A percentile compares a stretch with the other conserved stretches of the same genome.
Evolutionary conservation across 2,797 vertebrate genomes (phyloP).

Genomic region (Cossypha polioptera): DNA sequence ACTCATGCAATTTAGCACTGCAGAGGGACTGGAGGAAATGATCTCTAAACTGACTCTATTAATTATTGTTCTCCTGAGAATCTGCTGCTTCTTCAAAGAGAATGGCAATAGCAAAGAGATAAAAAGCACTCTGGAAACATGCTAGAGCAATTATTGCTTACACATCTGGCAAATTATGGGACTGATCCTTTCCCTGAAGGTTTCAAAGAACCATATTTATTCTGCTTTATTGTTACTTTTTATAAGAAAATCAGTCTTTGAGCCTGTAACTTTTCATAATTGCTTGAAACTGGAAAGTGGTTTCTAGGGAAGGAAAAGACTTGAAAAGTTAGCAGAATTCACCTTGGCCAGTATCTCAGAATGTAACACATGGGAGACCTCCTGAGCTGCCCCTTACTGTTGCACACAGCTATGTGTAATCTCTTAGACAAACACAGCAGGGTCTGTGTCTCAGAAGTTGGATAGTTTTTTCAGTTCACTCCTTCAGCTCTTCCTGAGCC

Average conservation of each 20-base stretch:
- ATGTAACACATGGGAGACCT: neutral
- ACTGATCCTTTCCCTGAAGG: neutral
- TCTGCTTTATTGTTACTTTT: neutral
- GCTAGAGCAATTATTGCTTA: neutral
- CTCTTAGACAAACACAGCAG: neutral
- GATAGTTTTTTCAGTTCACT: neutral
- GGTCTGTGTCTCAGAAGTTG: neutral
- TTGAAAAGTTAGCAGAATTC: neutral
- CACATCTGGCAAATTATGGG: neutral
- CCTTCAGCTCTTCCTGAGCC: neutral
- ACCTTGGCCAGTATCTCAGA: neutral
- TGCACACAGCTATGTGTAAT: neutral
- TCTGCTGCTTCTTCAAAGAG: neutral
- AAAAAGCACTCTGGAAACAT: neutral
- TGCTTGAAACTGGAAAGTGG: neutral
- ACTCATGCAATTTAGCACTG: neutral
- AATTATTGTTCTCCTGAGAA: conserved; percentile 27
- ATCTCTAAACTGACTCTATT: conserved; percentile 44
- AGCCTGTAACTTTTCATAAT: neutral
- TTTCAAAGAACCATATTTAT: neutral
- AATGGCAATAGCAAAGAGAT: neutral
- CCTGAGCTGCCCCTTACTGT: neutral
- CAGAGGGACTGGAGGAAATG: conserved; percentile 8
- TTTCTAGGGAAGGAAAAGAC: neutral
- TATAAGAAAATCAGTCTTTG: neutral